Evolutionary conservation across 2,888 invertebrate species (phyloP), one percentile per base, ranked within the genome.

Genomic region (Panorpa germanica): DNA sequence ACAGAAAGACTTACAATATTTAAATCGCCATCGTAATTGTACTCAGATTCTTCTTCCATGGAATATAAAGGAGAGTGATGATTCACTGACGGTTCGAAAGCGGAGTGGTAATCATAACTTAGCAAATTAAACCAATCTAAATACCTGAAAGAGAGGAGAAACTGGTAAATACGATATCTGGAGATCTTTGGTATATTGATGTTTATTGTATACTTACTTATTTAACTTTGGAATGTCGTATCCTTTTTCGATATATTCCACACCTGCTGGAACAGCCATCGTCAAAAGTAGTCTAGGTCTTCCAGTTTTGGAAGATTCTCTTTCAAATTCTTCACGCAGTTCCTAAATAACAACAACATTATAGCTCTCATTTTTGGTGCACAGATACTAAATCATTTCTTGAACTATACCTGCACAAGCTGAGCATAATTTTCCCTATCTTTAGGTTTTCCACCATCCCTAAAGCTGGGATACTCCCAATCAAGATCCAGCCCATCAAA

Each of bases 261-360:
- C 77, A 13, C 90, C 90, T 3, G 90, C 90, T 0, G 90, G 90
- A 17, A 91, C 85, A 8, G 91, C 91, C 76, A 91, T 86, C 5
- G 91, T 85, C 11, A 93, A 57, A 29, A 91, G 57, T 18, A 91
- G 63, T 37, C 64, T 57, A 1, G 78, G 61, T 43, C 81, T 68
- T 37, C 83, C 83, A 4, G 83, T 82, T 55, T 83, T 78, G 38
- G 70, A 65, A 0, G 81, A 66, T 48, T 93, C 93, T 34, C 72
- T 62, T 31, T 90, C 81, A 45, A 90, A 91, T 47, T 90, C 88
- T 41, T 83, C 75, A 2, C 88, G 64, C 26, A 91, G 55, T 55
- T 91, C 90, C 68, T n/a, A n/a, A n/a, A n/a, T 74, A 45, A 6
- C 44, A 42, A 40, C 29, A 31, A 39, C 33, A 20, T 14, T 25